Percentiles rank a stretch among this genome's conserved stretches.
These are phyloP conservation scores for Lysandra coridon DNA, from an alignment of 2,888 invertebrate species.

Conservation along the genomic window DNA sequence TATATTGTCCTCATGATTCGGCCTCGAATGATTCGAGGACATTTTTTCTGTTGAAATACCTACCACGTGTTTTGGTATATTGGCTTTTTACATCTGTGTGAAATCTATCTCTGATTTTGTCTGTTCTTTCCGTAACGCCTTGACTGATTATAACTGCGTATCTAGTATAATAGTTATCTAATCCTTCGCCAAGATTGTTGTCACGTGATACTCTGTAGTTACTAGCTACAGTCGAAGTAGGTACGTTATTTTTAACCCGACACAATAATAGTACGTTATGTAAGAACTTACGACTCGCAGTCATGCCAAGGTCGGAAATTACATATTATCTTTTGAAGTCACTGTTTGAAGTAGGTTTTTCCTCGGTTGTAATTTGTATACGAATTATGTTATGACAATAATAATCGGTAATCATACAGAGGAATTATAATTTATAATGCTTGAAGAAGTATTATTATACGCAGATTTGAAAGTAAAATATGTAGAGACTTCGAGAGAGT, in stretches of 20 bases:
- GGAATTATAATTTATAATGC: neutral
- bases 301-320: conserved; percentile 16
- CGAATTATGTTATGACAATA: neutral
- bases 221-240: neutral
- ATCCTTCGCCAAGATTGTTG: neutral
- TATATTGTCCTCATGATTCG: too few relatives aligned
- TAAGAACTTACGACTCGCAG: conserved; percentile 43
- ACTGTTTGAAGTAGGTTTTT: conserved; percentile 5
- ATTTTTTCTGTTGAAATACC: too few relatives aligned
- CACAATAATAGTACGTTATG: neutral
- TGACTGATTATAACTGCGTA: neutral
- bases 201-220: neutral
- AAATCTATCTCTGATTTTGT: too few relatives aligned
- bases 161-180: neutral
- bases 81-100: too few relatives aligned
- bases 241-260: neutral
- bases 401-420: neutral
- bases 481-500: neutral
- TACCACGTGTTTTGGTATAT: too few relatives aligned
- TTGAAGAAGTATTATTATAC: neutral
- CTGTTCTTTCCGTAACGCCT: neutral
- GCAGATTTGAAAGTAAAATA: neutral
- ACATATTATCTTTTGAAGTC: conserved; percentile 13
- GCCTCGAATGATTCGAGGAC: too few relatives aligned
- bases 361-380: neutral